These are phyloP conservation scores for Ammodytes dubius DNA, from an alignment of 2,113 vertebrate species.

Conservation along the genomic window DNA sequence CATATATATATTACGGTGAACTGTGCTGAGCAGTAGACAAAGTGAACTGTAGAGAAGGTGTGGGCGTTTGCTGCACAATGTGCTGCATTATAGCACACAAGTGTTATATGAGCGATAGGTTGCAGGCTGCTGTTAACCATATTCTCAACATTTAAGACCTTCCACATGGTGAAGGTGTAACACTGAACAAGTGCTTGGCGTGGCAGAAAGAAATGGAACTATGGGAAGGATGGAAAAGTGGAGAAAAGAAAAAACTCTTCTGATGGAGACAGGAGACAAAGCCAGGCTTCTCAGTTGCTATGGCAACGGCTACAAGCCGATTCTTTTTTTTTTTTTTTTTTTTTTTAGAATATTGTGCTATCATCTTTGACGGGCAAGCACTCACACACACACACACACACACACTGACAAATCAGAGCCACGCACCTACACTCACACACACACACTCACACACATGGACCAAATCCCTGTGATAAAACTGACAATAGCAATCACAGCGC, in stretches of 20 bases:
- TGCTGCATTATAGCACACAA: constrained; percentile 60
- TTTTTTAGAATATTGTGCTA: constrained; percentile 59
- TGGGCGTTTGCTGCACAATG: constrained; percentile 66
- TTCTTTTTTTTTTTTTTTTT: constrained; percentile 67
- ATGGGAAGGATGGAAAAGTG: constrained; percentile 19
- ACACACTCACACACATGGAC: constrained; percentile 16
- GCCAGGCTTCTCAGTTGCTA: constrained; percentile 77
- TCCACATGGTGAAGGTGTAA: constrained; percentile 2
- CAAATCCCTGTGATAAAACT: constrained; percentile 24
- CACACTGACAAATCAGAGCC: neutral
- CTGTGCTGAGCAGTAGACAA: constrained; percentile 48
- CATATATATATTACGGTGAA: neutral
- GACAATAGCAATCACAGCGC: constrained; percentile 17
- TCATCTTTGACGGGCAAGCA: constrained; percentile 55
- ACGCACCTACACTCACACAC: neutral
- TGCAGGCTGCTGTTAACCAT: constrained; percentile 32
- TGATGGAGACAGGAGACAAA: constrained; percentile 58
- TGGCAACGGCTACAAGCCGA: constrained; percentile 72
- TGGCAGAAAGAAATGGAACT: constrained; percentile 31
- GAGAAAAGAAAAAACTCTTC: constrained; percentile 20
- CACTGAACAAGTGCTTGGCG: constrained; percentile 19
- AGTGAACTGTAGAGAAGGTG: constrained; percentile 53
- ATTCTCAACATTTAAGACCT: neutral
- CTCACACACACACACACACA: constrained; percentile 19
- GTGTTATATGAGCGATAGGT: constrained; percentile 50